Conservation (phyloP, 2,113 vertebrate species). For the Oreotrochilus melanogaster region DNA sequence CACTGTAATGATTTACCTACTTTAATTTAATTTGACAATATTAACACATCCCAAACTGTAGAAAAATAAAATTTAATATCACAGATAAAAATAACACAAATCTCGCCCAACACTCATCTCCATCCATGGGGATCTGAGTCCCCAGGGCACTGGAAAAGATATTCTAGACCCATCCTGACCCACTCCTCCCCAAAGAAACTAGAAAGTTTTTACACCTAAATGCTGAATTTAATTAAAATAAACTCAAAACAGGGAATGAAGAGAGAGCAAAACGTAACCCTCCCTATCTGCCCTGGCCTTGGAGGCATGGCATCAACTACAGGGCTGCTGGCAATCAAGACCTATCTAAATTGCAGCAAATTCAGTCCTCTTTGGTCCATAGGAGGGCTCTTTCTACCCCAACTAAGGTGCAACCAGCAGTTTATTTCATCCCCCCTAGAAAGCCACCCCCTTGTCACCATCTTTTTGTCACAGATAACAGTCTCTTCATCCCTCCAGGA, state of each 20-base stretch:
- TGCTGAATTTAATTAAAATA: background rate
- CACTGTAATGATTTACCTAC: background rate
- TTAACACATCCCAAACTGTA: background rate
- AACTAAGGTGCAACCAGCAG: background rate
- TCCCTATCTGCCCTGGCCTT: background rate
- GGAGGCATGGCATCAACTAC: fast-evolving
- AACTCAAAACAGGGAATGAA: background rate
- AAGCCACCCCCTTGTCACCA: background rate
- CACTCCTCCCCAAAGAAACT: background rate
- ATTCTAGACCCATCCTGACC: background rate
- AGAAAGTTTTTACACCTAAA: background rate
- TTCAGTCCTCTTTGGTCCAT: background rate
- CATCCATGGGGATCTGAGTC: background rate
- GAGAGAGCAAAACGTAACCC: background rate
- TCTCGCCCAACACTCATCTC: background rate
- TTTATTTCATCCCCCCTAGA: background rate
- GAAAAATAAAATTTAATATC: background rate
- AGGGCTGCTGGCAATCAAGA: background rate
- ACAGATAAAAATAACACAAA: background rate
- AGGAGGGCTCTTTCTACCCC: background rate
- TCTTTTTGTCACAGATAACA: background rate
- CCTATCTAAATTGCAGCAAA: background rate
- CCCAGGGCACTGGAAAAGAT: background rate
- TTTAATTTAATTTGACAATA: background rate
- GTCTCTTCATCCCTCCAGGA: background rate